phyloP scores from a whole-genome alignment of 2,113 vertebrate genomes.

The Ariopsis seemanni region DNA sequence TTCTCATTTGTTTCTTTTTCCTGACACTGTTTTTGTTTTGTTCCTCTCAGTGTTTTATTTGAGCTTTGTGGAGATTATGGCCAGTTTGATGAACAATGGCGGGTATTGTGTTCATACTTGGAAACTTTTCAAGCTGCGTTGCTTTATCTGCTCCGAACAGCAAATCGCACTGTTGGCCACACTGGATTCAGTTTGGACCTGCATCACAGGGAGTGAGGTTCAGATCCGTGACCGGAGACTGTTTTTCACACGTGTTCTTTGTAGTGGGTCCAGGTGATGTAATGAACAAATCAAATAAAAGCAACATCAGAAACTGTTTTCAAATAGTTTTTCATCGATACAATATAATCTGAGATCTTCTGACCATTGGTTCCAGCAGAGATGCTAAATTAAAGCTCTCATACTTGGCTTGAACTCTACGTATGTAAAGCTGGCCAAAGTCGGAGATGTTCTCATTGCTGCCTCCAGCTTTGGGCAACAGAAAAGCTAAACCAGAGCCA shows the following conservation, averaged over 20 bases:
- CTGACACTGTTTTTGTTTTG: background rate
- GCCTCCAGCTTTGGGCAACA: background rate
- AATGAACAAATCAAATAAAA: background rate
- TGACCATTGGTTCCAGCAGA: background rate
- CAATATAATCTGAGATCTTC: background rate
- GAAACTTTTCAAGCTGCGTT: background rate
- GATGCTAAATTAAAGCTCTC: background rate
- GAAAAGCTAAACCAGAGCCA: background rate
- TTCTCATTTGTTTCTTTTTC: slow-evolving; percentile 31
- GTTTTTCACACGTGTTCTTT: background rate
- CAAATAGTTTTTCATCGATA: background rate
- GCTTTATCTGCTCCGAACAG: background rate
- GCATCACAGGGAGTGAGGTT: background rate
- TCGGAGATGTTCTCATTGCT: background rate
- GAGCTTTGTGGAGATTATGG: background rate
- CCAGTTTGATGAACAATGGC: background rate
- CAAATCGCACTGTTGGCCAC: background rate
- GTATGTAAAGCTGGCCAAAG: background rate
- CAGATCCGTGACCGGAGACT: background rate
- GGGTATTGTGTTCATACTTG: background rate
- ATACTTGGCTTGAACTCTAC: background rate
- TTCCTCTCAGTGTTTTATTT: background rate
- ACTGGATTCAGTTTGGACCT: background rate
- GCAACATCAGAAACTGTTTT: background rate
- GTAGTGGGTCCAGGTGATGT: slow-evolving; percentile 4